A percentile compares a stretch with the other conserved stretches of the same genome.
Conservation (phyloP, 2,888 invertebrate species). For the Nephrotoma guestfalica region DNA sequence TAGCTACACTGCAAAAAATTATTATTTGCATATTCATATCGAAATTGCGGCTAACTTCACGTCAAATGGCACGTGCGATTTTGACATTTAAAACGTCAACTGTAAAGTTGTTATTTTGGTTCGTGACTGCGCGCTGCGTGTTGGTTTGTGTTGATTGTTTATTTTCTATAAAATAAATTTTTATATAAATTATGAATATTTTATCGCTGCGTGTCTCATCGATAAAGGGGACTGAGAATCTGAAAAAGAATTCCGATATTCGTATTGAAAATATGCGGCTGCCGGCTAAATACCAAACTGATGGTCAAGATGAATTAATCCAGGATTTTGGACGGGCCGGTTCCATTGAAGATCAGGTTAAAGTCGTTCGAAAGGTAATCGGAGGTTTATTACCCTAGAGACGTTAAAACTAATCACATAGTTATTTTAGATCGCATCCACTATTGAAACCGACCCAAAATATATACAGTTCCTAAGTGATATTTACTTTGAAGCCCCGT, state of each 20-base stretch:
- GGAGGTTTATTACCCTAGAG: background rate
- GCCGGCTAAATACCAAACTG: background rate
- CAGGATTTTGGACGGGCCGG: slow-evolving; percentile 17
- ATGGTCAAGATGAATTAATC: slow-evolving; percentile 4
- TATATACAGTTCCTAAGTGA: slow-evolving; percentile 24
- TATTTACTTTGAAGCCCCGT: slow-evolving; percentile 23
- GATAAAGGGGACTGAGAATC: slow-evolving; percentile 20
- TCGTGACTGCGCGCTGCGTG: background rate
- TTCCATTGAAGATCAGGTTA: slow-evolving; percentile 20
- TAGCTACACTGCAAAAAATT: background rate
- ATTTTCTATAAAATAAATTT: background rate
- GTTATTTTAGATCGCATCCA: slow-evolving; percentile 12
- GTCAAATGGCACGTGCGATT: background rate
- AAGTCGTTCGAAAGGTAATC: slow-evolving; percentile 18
- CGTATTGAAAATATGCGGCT: slow-evolving; percentile 12
- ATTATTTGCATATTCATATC: background rate
- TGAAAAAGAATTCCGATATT: slow-evolving; percentile 21
- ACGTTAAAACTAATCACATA: background rate
- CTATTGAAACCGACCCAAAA: background rate
- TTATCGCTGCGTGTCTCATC: slow-evolving; percentile 20
- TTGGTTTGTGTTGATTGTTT: background rate
- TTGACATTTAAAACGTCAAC: background rate
- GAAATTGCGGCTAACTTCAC: background rate
- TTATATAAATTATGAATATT: slow-evolving; percentile 18
- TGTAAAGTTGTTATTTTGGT: background rate